These are phyloP conservation scores for Anolis apletophallus DNA, from an alignment of 2,797 vertebrate species.

Conservation along the genomic window DNA sequence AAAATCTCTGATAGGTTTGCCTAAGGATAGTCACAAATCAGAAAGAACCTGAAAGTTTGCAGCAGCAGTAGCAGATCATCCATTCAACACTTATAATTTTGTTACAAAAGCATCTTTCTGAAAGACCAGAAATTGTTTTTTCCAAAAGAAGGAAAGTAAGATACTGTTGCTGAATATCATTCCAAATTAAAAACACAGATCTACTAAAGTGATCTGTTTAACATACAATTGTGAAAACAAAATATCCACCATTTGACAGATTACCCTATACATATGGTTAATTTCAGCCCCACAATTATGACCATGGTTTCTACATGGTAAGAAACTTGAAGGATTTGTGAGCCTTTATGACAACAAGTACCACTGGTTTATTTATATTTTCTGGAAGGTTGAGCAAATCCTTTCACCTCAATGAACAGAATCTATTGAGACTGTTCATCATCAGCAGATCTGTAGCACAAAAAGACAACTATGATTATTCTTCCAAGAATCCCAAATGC, in stretches of 20 bases:
- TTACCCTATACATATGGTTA: neutral
- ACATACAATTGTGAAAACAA: neutral
- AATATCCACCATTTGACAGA: no score
- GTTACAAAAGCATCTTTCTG: neutral
- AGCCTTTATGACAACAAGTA: conserved; percentile 13
- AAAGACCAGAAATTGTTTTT: conserved; percentile 10
- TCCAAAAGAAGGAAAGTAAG: conserved; percentile 12
- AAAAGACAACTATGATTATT: conserved; percentile 30
- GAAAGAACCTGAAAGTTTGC: no score
- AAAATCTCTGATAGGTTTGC: no score
- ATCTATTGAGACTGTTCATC: neutral
- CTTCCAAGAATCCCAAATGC: conserved; percentile 52
- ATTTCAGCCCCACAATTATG: neutral
- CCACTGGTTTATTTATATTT: conserved; percentile 1
- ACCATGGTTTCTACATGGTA: no score
- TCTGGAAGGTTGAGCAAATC: neutral
- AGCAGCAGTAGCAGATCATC: neutral
- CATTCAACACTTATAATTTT: neutral
- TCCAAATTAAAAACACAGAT: conserved; percentile 35
- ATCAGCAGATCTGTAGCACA: neutral
- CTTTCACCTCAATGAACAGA: neutral
- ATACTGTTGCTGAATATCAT: conserved; percentile 22
- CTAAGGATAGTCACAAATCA: no score
- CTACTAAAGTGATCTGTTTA: neutral
- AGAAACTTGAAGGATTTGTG: neutral